Base-by-base conservation (phyloP, 2,113 vertebrate species). In the Mungos mungo region DNA sequence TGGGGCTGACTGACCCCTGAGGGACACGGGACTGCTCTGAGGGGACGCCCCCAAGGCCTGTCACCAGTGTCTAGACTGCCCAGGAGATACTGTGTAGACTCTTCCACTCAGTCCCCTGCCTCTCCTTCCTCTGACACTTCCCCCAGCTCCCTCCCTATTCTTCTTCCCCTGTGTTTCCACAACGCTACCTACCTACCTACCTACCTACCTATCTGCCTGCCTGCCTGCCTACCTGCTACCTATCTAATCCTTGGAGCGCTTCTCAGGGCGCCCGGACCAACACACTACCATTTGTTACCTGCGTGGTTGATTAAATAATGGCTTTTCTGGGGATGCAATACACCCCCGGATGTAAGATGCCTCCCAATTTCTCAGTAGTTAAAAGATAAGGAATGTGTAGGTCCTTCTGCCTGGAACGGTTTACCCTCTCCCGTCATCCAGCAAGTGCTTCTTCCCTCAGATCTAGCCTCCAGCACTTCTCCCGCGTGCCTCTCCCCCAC, bases 301-400 rank as follows among this genome's bases (percentile, higher is more conserved):
- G 11, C 0, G 0, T 2, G 41, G 18, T 12, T 0, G 18, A 15
- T 27, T n/a, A 15, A 57, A 25, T 8, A 25, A 7, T 0, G 6
- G 63, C 33, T 60, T 63, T 81, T 12, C 47, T 33, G 18, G 71
- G 35, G 16, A 18, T 5, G 29, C 60, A 31, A 35, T 19, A 31
- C 18, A 83, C 33, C 25, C 7, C 47, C 45, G 31, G 12, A 33
- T 11, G 5, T 12, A 57, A 52, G 47, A 52, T 1, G 14, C 18
- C 68, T 45, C 41, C 57, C 38, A 41, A 11, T 16, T 13, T 45
- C 60, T 69, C 23, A 14, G 16, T 0, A 16, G 27, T 35, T 57
- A 13, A 7, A 13, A 82, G 31, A 50, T 25, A 33, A 74, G 79
- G 69, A 25, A 54, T 0, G 2, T 29, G 47, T 10, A 71, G 77